A percentile compares a stretch with the other conserved stretches of the same genome.
phyloP scores from a whole-genome alignment of 2,888 invertebrate species.

The Drosophila multiciliata region DNA sequence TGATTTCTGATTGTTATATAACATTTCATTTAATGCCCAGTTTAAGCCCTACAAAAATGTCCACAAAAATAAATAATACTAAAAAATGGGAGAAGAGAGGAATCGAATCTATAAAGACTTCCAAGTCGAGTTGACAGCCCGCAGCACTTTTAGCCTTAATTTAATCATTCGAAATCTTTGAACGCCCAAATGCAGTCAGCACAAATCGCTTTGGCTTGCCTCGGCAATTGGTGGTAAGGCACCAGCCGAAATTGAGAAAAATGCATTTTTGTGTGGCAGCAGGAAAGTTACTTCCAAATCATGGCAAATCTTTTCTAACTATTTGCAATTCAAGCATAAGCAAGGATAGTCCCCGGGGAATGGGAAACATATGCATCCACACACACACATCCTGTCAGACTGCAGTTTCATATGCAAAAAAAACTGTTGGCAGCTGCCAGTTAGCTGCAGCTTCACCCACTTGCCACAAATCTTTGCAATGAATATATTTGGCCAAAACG shows the following conservation, averaged over 20 bases:
- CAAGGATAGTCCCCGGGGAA: conserved; percentile 47
- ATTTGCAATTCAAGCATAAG: conserved; percentile 83
- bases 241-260: conserved; percentile 35
- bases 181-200: conserved; percentile 78
- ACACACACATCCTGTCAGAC: conserved; percentile 25
- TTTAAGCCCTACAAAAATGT: conserved; percentile 38
- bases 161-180: conserved; percentile 67
- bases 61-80: conserved; percentile 6
- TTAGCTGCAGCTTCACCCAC: conserved; percentile 38
- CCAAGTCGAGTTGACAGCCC: conserved; percentile 35
- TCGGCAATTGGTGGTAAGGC: conserved; percentile 41
- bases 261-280: conserved; percentile 38
- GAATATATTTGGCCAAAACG: conserved; percentile 81
- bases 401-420: conserved; percentile 63
- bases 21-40: conserved; percentile 74
- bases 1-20: conserved; percentile 78
- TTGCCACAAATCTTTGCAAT: conserved; percentile 82
- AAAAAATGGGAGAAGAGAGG: conserved; percentile 5
- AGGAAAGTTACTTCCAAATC: conserved; percentile 63
- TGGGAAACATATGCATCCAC: background rate
- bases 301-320: conserved; percentile 83
- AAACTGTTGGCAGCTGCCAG: conserved; percentile 17
- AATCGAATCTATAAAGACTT: conserved; percentile 32
- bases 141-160: conserved; percentile 52
- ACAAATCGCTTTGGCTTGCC: conserved; percentile 69